These are phyloP conservation scores for Ameiurus melas DNA, from an alignment of 2,113 vertebrate species.

Conservation along the genomic window DNA sequence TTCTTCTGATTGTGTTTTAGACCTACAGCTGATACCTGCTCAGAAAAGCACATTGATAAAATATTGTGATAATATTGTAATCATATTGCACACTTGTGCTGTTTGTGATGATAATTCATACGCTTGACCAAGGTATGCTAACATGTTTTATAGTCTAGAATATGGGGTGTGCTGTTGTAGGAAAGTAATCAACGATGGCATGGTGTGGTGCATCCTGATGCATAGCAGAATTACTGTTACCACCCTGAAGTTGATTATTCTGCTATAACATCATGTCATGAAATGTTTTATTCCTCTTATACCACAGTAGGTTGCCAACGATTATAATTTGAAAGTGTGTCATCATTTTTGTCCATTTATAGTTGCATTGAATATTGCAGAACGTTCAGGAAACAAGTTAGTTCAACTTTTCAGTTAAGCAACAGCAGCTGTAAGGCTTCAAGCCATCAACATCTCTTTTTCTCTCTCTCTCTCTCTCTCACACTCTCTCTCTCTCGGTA, in stretches of 20 bases:
- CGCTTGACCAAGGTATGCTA: neutral
- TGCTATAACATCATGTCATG: neutral
- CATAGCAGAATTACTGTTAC: neutral
- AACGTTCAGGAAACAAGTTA: neutral
- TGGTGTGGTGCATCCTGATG: neutral
- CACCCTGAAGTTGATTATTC: neutral
- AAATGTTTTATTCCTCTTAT: neutral
- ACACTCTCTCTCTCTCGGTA: neutral
- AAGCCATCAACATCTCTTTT: neutral
- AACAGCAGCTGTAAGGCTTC: neutral
- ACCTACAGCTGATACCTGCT: neutral
- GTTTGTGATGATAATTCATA: neutral
- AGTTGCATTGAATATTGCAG: neutral
- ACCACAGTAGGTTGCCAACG: neutral
- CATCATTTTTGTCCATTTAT: neutral
- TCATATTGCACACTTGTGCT: neutral
- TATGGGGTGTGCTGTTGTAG: neutral
- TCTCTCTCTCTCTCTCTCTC: no score
- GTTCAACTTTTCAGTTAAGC: neutral
- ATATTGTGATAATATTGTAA: neutral
- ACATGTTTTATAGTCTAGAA: neutral
- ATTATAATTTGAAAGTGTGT: neutral
- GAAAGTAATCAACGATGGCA: no score
- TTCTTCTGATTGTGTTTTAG: neutral
- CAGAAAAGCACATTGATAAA: neutral